phyloP scores from a whole-genome alignment of 2,888 invertebrate species.

The Pilophorus perplexus region DNA sequence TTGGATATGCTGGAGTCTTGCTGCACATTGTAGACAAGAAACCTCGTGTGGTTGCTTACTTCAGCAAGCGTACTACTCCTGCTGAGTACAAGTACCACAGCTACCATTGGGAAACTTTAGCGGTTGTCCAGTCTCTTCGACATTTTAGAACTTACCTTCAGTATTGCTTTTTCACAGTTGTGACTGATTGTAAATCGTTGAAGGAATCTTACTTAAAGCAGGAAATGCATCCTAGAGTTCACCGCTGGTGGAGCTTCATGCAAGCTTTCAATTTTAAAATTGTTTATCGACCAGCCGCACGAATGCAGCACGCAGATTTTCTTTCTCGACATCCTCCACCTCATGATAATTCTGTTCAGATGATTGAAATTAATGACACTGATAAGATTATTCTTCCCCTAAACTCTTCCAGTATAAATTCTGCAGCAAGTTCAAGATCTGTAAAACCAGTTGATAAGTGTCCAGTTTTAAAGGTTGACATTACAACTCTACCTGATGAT shows the following conservation, averaged over 20 bases:
- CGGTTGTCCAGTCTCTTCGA: constrained; percentile 6
- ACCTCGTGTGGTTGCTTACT: constrained; percentile 20
- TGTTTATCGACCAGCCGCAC: constrained; percentile 47
- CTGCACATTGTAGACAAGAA: constrained; percentile 14
- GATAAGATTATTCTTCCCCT: no score
- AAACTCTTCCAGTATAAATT: constrained; percentile 41
- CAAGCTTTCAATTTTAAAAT: constrained; percentile 36
- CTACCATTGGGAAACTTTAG: constrained; percentile 7
- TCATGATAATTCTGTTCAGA: neutral
- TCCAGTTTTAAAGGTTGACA: constrained; percentile 8
- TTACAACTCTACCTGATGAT: constrained; percentile 14
- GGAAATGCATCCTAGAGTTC: constrained; percentile 9
- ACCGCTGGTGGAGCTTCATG: constrained; percentile 12
- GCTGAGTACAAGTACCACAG: constrained; percentile 1
- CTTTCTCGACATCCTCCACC: constrained; percentile 3
- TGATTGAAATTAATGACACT: constrained; percentile 24
- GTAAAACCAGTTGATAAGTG: no score
- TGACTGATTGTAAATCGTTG: constrained; percentile 16
- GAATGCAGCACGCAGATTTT: constrained; percentile 10
- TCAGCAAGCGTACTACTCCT: constrained; percentile 9
- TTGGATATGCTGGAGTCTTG: constrained; percentile 21
- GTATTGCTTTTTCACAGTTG: constrained; percentile 10
- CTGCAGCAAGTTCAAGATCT: no score
- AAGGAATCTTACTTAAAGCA: constrained; percentile 15
- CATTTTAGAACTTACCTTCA: constrained; percentile 18